A percentile compares a stretch with the other conserved stretches of the same genome.
Conservation (phyloP, 35 echinoderm and acorn worm genomes). For the Diadema setosum region DNA sequence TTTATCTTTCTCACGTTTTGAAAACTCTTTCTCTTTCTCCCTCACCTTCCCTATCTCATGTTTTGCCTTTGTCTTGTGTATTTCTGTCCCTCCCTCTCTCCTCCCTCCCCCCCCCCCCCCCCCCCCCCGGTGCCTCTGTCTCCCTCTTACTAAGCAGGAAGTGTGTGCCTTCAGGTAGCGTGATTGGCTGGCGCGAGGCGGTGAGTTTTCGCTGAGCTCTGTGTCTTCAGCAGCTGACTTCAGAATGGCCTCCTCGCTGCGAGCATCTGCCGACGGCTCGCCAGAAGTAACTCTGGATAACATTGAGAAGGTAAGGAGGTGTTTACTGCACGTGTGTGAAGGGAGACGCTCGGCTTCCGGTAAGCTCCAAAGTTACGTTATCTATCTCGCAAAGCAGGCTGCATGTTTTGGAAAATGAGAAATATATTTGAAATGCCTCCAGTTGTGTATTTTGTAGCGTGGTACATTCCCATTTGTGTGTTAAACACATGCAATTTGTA, state of each 20-base stretch:
- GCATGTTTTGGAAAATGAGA: no score
- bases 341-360: background rate
- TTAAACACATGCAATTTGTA: no score
- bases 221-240: background rate
- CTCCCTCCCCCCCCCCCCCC: no score
- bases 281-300: slow-evolving; percentile 44
- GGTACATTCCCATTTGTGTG: no score
- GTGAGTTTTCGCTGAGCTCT: background rate
- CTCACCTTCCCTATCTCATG: no score
- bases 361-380: background rate
- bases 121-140: background rate
- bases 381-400: background rate
- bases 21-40: no score
- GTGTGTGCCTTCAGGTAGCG: background rate
- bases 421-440: no score
- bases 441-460: no score
- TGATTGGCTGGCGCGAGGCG: background rate
- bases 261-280: background rate
- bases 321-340: background rate
- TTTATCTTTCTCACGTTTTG: no score
- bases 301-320: slow-evolving; percentile 58
- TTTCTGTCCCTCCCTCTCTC: no score
- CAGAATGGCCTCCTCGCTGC: slow-evolving; percentile 20
- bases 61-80: no score
- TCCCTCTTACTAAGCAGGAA: background rate